These are phyloP conservation scores for Tadarida brasiliensis DNA, from an alignment of 2,797 vertebrate genomes.

Conservation along the genomic window DNA sequence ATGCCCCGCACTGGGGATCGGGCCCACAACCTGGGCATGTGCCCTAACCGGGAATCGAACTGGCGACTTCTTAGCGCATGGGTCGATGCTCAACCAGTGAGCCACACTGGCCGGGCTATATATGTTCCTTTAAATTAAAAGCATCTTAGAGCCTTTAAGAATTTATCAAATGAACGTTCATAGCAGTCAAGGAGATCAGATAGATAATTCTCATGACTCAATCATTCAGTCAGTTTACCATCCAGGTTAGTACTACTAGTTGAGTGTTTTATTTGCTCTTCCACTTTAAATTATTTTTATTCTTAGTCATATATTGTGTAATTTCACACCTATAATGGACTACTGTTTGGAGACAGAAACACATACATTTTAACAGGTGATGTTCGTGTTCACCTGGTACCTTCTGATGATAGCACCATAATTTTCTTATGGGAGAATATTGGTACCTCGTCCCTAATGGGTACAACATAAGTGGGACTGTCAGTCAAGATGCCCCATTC, in stretches of 20 bases:
- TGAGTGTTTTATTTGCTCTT: constrained; percentile 44
- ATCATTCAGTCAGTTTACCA: constrained; percentile 8
- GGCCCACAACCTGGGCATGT: too few species aligned
- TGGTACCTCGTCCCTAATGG: background rate
- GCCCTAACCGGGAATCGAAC: too few species aligned
- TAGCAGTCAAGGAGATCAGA: background rate
- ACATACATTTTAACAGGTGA: background rate
- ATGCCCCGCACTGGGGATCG: too few species aligned
- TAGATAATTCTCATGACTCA: background rate
- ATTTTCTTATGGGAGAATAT: background rate
- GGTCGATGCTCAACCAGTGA: too few species aligned
- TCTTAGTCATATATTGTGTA: constrained; percentile 12
- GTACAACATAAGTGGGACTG: background rate
- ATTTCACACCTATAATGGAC: constrained; percentile 15
- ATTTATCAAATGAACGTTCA: background rate
- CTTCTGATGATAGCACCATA: background rate
- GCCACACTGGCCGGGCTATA: too few species aligned
- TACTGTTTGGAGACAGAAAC: background rate
- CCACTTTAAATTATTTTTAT: constrained; percentile 47
- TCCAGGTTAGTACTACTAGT: constrained; percentile 5
- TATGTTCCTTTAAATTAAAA: constrained; percentile 43
- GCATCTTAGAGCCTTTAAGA: background rate
- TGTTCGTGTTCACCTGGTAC: background rate
- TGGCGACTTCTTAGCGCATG: too few species aligned
- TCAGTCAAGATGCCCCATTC: background rate